Percentiles rank a stretch among this genome's conserved stretches.
Conservation (phyloP, 2,888 invertebrate species). For the Tetrapedia diversipes region DNA sequence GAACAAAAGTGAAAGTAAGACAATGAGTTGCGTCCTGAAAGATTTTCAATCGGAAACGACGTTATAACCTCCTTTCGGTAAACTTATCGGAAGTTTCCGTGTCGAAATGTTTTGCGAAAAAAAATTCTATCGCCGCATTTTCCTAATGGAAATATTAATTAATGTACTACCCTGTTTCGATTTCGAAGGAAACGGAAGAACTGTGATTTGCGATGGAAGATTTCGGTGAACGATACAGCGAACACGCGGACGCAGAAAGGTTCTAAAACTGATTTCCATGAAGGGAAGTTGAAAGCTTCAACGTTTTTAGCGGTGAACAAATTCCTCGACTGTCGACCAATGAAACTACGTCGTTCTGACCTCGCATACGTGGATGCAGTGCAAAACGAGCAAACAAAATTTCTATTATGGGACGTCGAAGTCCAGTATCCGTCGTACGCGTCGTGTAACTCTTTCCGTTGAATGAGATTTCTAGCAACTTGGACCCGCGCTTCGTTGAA, state of each 20-base stretch:
- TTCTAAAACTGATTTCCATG: slow-evolving; percentile 47
- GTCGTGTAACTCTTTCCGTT: slow-evolving; percentile 33
- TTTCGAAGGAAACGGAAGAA: background rate
- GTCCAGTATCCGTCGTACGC: slow-evolving; percentile 10
- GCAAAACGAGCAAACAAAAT: slow-evolving; percentile 33
- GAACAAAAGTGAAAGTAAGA: slow-evolving; percentile 22
- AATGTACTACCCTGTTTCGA: no score
- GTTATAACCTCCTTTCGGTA: no score
- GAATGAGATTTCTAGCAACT: slow-evolving; percentile 42
- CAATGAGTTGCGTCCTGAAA: no score
- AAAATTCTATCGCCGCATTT: no score
- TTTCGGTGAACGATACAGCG: no score
- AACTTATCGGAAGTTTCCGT: no score
- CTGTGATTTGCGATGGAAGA: no score
- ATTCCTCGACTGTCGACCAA: slow-evolving; percentile 29
- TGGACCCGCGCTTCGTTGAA: slow-evolving; percentile 40
- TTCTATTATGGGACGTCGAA: slow-evolving; percentile 38
- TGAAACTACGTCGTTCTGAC: slow-evolving; percentile 11
- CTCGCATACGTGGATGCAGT: slow-evolving; percentile 17
- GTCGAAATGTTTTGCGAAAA: no score
- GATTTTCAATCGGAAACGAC: no score
- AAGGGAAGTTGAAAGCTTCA: slow-evolving; percentile 25
- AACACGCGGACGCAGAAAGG: background rate
- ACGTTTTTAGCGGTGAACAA: slow-evolving; percentile 23
- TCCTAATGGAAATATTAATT: no score